These are phyloP conservation scores for Diadumene lineata DNA, from an alignment of 92 coral and sea anemone genomes.

Conservation along the genomic window DNA sequence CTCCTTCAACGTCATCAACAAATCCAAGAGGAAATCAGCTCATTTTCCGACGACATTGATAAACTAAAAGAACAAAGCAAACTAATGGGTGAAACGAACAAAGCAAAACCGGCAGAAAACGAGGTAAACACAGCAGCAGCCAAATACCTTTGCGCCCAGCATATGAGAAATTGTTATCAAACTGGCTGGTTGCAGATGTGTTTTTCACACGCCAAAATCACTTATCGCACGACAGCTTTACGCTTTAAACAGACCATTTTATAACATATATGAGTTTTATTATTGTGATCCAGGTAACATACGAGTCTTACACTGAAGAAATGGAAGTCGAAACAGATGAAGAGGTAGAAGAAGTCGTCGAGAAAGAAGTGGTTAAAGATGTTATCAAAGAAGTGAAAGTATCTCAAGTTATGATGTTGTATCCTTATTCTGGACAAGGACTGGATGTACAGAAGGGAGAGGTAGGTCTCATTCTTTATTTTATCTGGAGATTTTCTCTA, in stretches of 20 bases:
- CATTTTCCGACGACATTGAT: slow-evolving; percentile 74
- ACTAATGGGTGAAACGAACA: slow-evolving; percentile 87
- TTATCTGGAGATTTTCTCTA: too few relatives aligned
- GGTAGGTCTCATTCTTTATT: too few relatives aligned
- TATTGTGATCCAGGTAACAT: slow-evolving; percentile 34
- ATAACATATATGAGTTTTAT: too few relatives aligned
- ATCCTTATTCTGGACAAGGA: slow-evolving; percentile 84
- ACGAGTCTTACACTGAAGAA: slow-evolving; percentile 80
- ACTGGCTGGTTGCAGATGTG: too few relatives aligned
- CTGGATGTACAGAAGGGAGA: slow-evolving; percentile 84
- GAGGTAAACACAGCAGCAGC: neutral
- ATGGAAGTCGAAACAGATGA: slow-evolving; percentile 93
- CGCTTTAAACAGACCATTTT: too few relatives aligned
- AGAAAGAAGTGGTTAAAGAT: slow-evolving; percentile 81
- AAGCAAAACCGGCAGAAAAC: slow-evolving; percentile 20
- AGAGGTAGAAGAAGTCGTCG: slow-evolving; percentile 84
- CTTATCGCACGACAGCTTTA: too few relatives aligned
- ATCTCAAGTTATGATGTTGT: slow-evolving; percentile 86
- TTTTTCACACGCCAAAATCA: too few relatives aligned
- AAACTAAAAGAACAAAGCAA: slow-evolving; percentile 89
- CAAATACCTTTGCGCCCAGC: neutral
- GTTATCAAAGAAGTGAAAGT: slow-evolving; percentile 80
- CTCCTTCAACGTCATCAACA: slow-evolving; percentile 89
- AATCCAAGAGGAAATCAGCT: slow-evolving; percentile 83
- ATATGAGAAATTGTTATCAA: neutral